A percentile compares a stretch with the other conserved stretches of the same genome.
Evolutionary conservation across 2,113 vertebrate species (phyloP).

Genomic region (Piaya cayana): DNA sequence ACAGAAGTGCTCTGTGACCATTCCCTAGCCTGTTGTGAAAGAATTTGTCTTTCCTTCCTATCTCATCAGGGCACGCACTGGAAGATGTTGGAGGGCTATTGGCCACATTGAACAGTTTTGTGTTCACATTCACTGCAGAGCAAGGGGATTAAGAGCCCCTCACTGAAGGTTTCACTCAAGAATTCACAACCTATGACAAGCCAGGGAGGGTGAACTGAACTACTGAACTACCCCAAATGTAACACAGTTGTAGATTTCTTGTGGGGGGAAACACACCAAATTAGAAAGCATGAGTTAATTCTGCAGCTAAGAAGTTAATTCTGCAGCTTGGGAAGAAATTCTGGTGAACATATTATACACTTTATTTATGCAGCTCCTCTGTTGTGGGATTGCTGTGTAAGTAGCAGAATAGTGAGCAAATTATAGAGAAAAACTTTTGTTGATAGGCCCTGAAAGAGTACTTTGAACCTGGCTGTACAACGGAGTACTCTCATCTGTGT

Average conservation of each 20-base stretch:
- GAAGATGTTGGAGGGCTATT: not conserved
- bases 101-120: rapidly evolving
- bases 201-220: not conserved
- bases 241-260: not conserved
- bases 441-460: not conserved
- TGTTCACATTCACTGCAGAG: not conserved
- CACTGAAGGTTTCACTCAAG: not conserved
- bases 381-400: not conserved
- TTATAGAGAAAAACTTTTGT: not conserved
- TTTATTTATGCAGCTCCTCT: not conserved
- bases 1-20: not conserved
- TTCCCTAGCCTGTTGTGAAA: not conserved
- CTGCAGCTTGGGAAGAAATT: not conserved
- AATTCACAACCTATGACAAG: not conserved
- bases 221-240: not conserved
- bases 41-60: not conserved
- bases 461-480: not conserved
- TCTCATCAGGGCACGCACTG: not conserved
- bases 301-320: not conserved
- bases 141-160: not conserved
- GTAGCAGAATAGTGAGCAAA: not conserved
- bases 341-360: not conserved
- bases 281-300: not conserved
- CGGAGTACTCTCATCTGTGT: not conserved
- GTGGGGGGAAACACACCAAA: not conserved